phyloP scores from a whole-genome alignment of 2,113 vertebrate species.

The Pachyramphus minor region DNA sequence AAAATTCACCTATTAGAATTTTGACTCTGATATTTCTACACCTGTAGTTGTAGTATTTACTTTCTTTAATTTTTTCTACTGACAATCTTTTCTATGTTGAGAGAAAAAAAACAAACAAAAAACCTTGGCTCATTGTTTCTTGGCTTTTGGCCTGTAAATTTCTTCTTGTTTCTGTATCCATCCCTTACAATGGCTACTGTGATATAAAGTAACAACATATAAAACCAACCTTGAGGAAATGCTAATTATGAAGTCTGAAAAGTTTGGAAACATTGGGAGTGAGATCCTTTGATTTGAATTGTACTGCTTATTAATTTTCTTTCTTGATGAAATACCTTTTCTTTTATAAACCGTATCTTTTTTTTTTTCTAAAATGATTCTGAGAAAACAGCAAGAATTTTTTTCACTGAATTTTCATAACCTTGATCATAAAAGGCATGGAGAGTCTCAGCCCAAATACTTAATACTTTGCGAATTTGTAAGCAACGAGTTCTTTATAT shows the following conservation, averaged over 20 bases:
- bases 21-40: not conserved
- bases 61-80: not conserved
- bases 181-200: not conserved
- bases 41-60: not conserved
- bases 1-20: not conserved
- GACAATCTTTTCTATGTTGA: not conserved
- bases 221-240: not conserved
- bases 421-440: not conserved
- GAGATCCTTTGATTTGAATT: not conserved
- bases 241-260: not conserved
- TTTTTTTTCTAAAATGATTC: not conserved
- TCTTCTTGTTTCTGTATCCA: not conserved
- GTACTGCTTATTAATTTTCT: not conserved
- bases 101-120: not conserved
- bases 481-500: not conserved
- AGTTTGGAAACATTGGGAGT: not conserved
- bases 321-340: not conserved
- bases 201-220: not conserved
- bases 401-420: not conserved
- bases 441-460: not conserved
- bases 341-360: not conserved
- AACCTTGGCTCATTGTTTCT: not conserved
- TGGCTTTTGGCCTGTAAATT: not conserved
- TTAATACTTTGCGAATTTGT: not conserved
- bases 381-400: not conserved